Base-by-base conservation (phyloP, 1,140 invertebrate species). In the Hypothenemus hampei region DNA sequence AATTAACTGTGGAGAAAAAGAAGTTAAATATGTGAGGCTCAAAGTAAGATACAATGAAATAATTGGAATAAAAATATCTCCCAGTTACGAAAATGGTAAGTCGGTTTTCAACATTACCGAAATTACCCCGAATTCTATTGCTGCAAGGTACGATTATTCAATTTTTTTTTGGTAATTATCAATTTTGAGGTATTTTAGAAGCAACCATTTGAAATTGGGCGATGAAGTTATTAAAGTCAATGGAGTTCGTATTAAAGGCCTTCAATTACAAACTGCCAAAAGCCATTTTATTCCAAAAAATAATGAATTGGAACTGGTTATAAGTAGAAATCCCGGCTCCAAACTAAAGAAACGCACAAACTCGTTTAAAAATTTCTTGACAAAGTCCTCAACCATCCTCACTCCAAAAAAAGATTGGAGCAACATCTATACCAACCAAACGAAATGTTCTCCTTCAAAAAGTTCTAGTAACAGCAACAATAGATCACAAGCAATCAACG, bases 161-260 rank as follows among this genome's bases (percentile, higher is more conserved):
- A 5, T 1, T 37, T 15, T n/a, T 6, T 23, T 36, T 22, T 39
- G 4, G 6, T n/a, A 21, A 21, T 43, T 43, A 15, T n/a, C 23
- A 13, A 20, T 33, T 29, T 33, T 43, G 2, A 13, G 15, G 11
- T 60, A 26, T 63, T 67, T 51, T 74, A 88, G 85, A 61, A 88
- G 90, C 71, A 87, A 87, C 0, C 81, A 82, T 16, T 68, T 93
- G 45, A 78, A 78, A 53, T 78, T 87, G 43, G 87, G 87, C 1
- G 90, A 93, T 70, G 88, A 93, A 73, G 80, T 93, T 8, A 73
- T 93, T 6, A 89, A 88, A 63, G 85, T 92, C 1, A 91, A 92
- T 69, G 89, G 89, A 0, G 77, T 80, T 56, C 76, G 84, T 64
- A 71, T 92, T 45, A 78, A 86, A 29, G 88, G 88, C n/a, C 69